A percentile compares a stretch with the other conserved stretches of the same genome.
Evolutionary conservation across 2,797 vertebrate genomes (phyloP).

Genomic region (Simalia tracyae): DNA sequence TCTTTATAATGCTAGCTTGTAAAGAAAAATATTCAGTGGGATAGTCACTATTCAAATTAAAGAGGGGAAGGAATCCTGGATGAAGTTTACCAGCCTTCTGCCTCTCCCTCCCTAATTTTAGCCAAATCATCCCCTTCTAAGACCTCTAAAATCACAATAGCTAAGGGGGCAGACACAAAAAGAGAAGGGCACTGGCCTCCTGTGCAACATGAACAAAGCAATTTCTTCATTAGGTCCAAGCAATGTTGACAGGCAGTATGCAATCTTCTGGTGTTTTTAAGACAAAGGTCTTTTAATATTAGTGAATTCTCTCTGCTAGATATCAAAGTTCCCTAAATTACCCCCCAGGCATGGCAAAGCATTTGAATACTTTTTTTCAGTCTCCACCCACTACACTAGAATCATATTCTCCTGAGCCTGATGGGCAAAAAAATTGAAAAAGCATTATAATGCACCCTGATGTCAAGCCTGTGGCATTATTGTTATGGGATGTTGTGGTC

Average conservation of each 20-base stretch:
- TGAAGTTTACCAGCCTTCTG: background rate
- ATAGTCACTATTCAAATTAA: background rate
- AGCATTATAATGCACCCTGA: slow-evolving; percentile 3
- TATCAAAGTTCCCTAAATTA: background rate
- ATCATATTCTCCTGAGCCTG: slow-evolving; percentile 5
- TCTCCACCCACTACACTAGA: background rate
- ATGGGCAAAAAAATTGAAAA: slow-evolving; percentile 13
- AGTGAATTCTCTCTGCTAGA: background rate
- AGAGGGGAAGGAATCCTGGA: background rate
- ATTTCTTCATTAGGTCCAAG: background rate
- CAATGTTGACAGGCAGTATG: background rate
- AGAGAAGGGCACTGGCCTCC: background rate
- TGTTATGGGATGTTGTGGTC: slow-evolving; percentile 27
- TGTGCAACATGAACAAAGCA: background rate
- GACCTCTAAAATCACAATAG: background rate
- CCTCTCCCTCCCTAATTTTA: background rate
- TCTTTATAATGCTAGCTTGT: background rate
- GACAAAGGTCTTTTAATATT: background rate
- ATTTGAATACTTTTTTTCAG: slow-evolving; percentile 15
- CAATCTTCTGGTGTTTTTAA: background rate
- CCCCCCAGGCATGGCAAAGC: background rate
- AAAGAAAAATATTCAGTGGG: background rate
- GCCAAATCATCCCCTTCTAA: background rate
- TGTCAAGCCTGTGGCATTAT: slow-evolving; percentile 35
- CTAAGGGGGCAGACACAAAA: background rate